Percentiles rank a stretch among this genome's conserved stretches.
Evolutionary conservation across 2,888 invertebrate genomes (phyloP).

Genomic region (Lasioglossum leucozonium): DNA sequence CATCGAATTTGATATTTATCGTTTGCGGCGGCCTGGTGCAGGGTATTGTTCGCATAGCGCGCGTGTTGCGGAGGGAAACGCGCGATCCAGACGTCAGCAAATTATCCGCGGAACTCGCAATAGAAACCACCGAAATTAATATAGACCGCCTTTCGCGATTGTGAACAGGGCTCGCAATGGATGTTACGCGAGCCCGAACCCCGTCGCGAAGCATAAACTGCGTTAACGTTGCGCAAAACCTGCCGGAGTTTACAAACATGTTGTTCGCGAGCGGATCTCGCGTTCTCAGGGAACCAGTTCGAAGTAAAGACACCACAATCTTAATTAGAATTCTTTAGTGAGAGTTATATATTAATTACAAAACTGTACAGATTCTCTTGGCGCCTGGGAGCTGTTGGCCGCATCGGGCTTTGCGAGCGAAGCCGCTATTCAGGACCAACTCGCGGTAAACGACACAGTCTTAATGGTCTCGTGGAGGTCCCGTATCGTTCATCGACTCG

Average conservation of each 20-base stretch:
- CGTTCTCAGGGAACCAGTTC: background rate
- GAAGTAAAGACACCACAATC: background rate
- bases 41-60: slow-evolving; percentile 17
- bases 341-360: slow-evolving; percentile 55
- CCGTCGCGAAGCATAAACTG: background rate
- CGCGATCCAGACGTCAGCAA: slow-evolving; percentile 37
- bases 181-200: background rate
- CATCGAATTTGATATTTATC: slow-evolving; percentile 24
- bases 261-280: too few species aligned
- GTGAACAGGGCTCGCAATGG: slow-evolving; percentile 38
- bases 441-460: slow-evolving; percentile 3
- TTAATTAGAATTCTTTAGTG: slow-evolving; percentile 18
- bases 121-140: slow-evolving; percentile 45
- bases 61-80: slow-evolving; percentile 34
- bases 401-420: background rate
- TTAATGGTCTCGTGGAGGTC: background rate
- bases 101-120: slow-evolving; percentile 50
- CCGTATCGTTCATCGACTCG: background rate
- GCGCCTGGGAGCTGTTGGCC: slow-evolving; percentile 14
- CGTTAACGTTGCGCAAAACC: background rate
- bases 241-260: background rate
- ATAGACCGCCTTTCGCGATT: slow-evolving; percentile 40
- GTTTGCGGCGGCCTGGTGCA: background rate
- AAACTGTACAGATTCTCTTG: slow-evolving; percentile 58
- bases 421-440: background rate